Percentiles rank a stretch among this genome's conserved stretches.
These are phyloP conservation scores for Galerucella nymphaeae DNA, from an alignment of 2,888 invertebrate genomes.

Conservation along the genomic window DNA sequence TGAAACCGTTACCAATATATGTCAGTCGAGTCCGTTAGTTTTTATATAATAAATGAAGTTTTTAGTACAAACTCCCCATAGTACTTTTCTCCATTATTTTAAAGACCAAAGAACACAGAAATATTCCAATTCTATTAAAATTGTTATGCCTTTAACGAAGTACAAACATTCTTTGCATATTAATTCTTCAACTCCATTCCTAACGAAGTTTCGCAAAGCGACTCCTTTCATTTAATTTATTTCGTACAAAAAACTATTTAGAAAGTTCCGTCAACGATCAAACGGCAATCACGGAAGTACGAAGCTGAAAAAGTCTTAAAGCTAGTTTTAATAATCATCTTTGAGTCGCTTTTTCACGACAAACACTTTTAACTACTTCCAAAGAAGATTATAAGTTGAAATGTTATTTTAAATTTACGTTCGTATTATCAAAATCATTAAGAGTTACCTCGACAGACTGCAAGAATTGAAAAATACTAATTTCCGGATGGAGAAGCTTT, in stretches of 20 bases:
- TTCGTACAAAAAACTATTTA: not conserved
- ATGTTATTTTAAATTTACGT: not conserved
- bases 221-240: not conserved
- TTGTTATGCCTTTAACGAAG: no score
- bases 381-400: not conserved
- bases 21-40: no score
- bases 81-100: no score
- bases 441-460: no score
- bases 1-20: no score
- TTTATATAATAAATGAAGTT: no score
- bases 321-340: conserved; percentile 5
- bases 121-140: no score
- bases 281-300: not conserved
- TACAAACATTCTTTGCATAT: not conserved
- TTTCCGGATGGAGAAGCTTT: no score
- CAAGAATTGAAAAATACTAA: no score
- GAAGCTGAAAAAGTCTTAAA: not conserved
- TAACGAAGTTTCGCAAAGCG: not conserved
- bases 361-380: not conserved
- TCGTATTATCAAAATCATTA: not conserved
- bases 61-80: no score
- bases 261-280: not conserved
- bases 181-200: not conserved
- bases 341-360: not conserved
- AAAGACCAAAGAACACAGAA: no score